Base-by-base conservation (phyloP, 1,140 invertebrate genomes). In the Diabrotica virgifera region DNA sequence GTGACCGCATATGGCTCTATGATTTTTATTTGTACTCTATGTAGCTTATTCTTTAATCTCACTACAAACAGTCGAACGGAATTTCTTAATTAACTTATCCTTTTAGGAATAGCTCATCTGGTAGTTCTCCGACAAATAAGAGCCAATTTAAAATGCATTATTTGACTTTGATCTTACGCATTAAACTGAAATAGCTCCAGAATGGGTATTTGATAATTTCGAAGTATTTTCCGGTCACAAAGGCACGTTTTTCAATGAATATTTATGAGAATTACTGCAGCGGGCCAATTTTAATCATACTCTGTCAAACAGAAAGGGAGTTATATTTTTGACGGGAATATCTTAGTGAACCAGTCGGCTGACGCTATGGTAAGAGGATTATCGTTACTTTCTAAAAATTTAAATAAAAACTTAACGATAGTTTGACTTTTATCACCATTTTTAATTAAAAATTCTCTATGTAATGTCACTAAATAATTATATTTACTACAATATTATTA, bases 161-260 rank as follows among this genome's bases (percentile, higher is more conserved):
- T 59, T 59, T 50, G 40, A 59, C 58, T 59, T 59, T 59, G 58
- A 59, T 59, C 58, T 35, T 13, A 12, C 37, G n/a, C 46, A 14
- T 51, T n/a, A 51, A 38, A 51, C 13, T 59, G 58, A 59, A 59
- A 59, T 59, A 37, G 58, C 8, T 46, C n/a, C 5, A 50, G 37
- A 38, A 13, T 12, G 46, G 37, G 14, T 24, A 35, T 50, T 51
- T 46, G 13, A 51, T 40, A 46, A 59, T 59, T 57, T 59, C 50
- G 38, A 50, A 51, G 40, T 59, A 46, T 59, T 59, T 59, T 38
- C 36, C 46, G 5, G 37, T 59, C 38, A 59, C 58, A 59, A 59
- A 59, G 58, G 58, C 58, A 50, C 40, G 58, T 59, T 59, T 59
- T 14, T 13, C 11, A 50, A 59, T 59, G 58, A 59, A 59, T 59